phyloP scores from a whole-genome alignment of 1,140 invertebrate species.

The Drosophila pseudoobscura region DNA sequence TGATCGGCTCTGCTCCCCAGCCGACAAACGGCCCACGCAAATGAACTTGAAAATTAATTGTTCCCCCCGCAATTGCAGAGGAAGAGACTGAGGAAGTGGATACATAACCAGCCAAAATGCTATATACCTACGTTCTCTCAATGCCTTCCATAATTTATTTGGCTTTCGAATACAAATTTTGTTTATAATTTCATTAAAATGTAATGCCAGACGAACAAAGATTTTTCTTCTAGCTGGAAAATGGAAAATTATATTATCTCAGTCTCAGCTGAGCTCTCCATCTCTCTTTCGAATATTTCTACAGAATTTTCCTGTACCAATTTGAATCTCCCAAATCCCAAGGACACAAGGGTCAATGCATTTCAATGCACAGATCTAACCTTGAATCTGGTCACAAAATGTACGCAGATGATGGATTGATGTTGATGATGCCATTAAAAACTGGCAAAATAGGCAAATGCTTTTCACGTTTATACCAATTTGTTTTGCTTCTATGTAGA shows the following conservation, averaged over 20 bases:
- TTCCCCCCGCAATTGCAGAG: conserved; percentile 61
- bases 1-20: conserved; percentile 10
- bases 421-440: conserved; percentile 28
- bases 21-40: conserved; percentile 55
- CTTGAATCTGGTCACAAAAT: conserved; percentile 32
- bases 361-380: conserved; percentile 19
- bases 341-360: conserved; percentile 33
- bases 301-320: conserved; percentile 3
- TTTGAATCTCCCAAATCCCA: conserved; percentile 23
- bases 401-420: conserved; percentile 31
- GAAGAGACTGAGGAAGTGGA: conserved; percentile 1
- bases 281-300: background rate
- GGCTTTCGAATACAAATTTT: conserved; percentile 39
- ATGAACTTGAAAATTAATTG: conserved; percentile 79
- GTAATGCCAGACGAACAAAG: conserved; percentile 31
- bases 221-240: conserved; percentile 34
- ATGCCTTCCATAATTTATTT: conserved; percentile 67
- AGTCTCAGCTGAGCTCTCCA: background rate
- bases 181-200: conserved; percentile 73
- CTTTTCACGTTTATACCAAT: conserved; percentile 5
- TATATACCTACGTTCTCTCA: conserved; percentile 34
- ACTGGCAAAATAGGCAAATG: conserved; percentile 22
- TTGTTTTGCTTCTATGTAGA: conserved; percentile 1
- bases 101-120: background rate
- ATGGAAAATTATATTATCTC: background rate